Conservation (phyloP, 2,888 invertebrate genomes). For the Chromoteleia sp. region DNA sequence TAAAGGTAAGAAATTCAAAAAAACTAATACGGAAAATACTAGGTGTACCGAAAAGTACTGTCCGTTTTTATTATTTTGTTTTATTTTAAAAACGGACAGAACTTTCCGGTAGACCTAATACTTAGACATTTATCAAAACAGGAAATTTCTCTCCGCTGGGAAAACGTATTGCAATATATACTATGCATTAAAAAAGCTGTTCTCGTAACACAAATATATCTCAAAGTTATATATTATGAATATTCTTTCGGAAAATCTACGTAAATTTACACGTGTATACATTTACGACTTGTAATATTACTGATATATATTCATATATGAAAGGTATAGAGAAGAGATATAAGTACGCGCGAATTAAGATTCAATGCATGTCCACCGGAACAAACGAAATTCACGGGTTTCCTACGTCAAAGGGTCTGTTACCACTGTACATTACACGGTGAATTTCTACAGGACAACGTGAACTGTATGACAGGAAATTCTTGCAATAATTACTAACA, state of each 20-base stretch:
- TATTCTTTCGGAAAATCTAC: slow-evolving; percentile 32
- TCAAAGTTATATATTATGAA: slow-evolving; percentile 29
- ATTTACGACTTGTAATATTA: slow-evolving; percentile 26
- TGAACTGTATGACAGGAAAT: slow-evolving; percentile 18
- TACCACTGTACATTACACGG: slow-evolving; percentile 12
- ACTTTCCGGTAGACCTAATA: no score
- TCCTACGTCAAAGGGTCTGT: slow-evolving; percentile 27
- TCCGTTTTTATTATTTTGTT: no score
- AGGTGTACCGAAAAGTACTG: no score
- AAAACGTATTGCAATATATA: slow-evolving; percentile 23
- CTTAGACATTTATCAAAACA: slow-evolving; percentile 6
- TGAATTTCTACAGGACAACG: slow-evolving; percentile 18
- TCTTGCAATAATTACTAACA: slow-evolving; percentile 30
- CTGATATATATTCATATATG: slow-evolving; percentile 20
- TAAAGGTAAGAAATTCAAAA: no score
- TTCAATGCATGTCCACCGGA: slow-evolving; percentile 26
- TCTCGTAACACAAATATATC: slow-evolving; percentile 35
- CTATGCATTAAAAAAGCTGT: slow-evolving; percentile 21
- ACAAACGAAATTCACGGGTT: slow-evolving; percentile 33
- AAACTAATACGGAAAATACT: no score
- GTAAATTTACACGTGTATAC: slow-evolving; percentile 28
- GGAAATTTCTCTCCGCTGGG: not conserved
- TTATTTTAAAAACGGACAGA: no score
- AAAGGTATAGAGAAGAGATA: slow-evolving; percentile 24
- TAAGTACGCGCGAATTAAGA: slow-evolving; percentile 23